Conservation (phyloP, 1,140 invertebrate species). For the Lepeophtheirus salmonis region DNA sequence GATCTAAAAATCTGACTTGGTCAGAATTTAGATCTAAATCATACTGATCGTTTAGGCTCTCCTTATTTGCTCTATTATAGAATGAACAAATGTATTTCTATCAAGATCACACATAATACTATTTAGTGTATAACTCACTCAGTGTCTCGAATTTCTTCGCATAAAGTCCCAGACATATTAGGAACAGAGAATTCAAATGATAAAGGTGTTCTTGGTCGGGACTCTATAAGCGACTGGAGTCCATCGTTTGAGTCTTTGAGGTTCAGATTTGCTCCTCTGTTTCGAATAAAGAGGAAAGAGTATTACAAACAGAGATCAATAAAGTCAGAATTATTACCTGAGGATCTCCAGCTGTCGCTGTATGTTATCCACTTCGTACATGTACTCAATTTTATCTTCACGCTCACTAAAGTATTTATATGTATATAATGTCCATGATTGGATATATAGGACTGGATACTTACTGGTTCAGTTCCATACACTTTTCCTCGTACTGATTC, state of each 20-base stretch:
- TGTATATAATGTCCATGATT: background rate
- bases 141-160: conserved; percentile 6
- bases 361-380: conserved; percentile 33
- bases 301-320: no score
- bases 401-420: conserved; percentile 32
- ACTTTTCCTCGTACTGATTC: conserved; percentile 12
- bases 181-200: background rate
- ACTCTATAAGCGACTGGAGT: conserved; percentile 31
- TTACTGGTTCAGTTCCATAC: conserved; percentile 13
- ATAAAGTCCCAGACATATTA: conserved; percentile 5
- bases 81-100: conserved; percentile 12
- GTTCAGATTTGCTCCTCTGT: conserved; percentile 38
- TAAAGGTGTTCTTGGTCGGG: background rate
- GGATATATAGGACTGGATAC: background rate
- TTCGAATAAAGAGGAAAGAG: no score
- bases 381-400: conserved; percentile 29
- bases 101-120: conserved; percentile 2
- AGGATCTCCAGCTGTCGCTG: conserved; percentile 33
- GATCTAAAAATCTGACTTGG: no score
- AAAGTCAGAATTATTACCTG: conserved; percentile 32
- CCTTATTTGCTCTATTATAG: background rate
- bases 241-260: conserved; percentile 41
- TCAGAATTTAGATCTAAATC: background rate
- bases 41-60: background rate
- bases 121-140: conserved; percentile 10